These are phyloP conservation scores for Podotricha telesiphe DNA, from an alignment of 2,888 invertebrate genomes.

Conservation along the genomic window DNA sequence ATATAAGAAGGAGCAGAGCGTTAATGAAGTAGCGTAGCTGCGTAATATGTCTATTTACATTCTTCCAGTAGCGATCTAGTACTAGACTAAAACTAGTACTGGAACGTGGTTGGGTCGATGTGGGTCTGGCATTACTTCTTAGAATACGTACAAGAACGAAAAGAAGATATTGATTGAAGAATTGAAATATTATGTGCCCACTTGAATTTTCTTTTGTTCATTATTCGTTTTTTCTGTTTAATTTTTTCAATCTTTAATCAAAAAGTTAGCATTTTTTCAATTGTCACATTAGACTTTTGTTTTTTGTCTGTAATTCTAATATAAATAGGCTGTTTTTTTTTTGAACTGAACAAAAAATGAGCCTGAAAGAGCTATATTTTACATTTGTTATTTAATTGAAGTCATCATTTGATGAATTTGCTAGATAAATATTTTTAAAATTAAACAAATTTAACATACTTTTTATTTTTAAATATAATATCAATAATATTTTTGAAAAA, in stretches of 20 bases:
- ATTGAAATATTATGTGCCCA: not conserved
- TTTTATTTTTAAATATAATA: too few relatives aligned
- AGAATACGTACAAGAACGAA: not conserved
- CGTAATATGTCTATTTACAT: conserved; percentile 21
- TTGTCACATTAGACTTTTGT: not conserved
- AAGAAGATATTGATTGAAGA: not conserved
- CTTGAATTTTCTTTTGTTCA: not conserved
- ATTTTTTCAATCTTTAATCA: not conserved
- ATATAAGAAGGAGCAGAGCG: not conserved
- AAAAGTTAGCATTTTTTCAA: not conserved
- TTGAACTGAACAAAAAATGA: too few relatives aligned
- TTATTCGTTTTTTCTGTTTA: not conserved
- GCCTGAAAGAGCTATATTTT: not conserved
- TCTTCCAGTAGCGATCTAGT: conserved; percentile 27
- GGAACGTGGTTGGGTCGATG: conserved; percentile 20
- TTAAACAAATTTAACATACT: too few relatives aligned
- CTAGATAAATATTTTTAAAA: too few relatives aligned
- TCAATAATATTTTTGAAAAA: too few relatives aligned
- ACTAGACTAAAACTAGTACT: conserved; percentile 15
- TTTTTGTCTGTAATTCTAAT: too few relatives aligned
- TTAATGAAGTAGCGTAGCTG: not conserved
- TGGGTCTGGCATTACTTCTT: conserved; percentile 13
- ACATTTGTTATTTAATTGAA: not conserved
- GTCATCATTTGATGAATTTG: too few relatives aligned
- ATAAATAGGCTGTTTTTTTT: too few relatives aligned